Evolutionary conservation across 2,888 invertebrate species (phyloP), one percentile per base, ranked within the genome.

Genomic region (Tenthredo scrophulariae): DNA sequence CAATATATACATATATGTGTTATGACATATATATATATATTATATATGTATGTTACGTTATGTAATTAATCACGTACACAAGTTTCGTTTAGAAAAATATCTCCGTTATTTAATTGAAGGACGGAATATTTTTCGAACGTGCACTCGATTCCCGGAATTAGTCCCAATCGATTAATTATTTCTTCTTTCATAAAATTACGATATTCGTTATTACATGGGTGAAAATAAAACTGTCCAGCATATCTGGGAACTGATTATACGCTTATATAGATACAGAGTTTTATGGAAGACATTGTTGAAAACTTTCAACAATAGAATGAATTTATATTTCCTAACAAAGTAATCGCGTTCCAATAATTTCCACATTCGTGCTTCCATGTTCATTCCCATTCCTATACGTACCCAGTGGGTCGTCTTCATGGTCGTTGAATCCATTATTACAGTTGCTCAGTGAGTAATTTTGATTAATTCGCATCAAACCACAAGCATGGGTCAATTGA

Each of bases 371-470:
- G 6, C 1, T 70, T 37, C 13, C n/a, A 5, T 26, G 26, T 74
- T 50, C 15, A 18, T 67, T 13, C 33, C 18, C 10, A 75, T 4
- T 29, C 7, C 18, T 54, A 50, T 77, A 77, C 77, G 5, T 77
- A 77, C 77, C 77, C 5, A 77, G 77, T 13, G 77, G 77, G 54
- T 74, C 72, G 18, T 77, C 77, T n/a, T 77, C 77, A 15, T 33
- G 18, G 33, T 77, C 77, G 54, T 18, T 33, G 10, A n/a, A 54
- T 13, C 5, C 29, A 9, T 29, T n/a, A 9, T 29, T n/a, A 54
- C n/a, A 7, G 22, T 37, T 9, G 18, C 2, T 9, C 50, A 29
- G 54, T n/a, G 33, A 54, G 18, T 54, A 54, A 54, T 77, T 54
- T 29, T n/a, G n/a, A 40, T 50, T 33, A 29, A n/a, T 10, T 54